Evolutionary conservation across 2,113 vertebrate genomes (phyloP), one percentile per base, ranked within the genome.

Genomic region (Pluvialis apricaria): DNA sequence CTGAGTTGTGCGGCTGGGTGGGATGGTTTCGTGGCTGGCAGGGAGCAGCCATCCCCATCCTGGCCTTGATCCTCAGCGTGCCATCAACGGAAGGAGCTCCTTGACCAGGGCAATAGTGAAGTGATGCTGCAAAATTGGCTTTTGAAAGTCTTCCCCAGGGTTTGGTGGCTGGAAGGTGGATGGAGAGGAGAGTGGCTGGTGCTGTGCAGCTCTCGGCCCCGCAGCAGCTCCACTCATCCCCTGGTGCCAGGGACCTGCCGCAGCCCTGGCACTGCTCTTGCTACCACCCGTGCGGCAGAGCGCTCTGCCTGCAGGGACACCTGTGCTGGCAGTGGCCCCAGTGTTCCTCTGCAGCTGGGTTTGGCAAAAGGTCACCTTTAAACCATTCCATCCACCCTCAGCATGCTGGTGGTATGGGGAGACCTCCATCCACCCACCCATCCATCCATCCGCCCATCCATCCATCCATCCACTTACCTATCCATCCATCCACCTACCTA

Each of bases 201-300:
- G 49, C 55, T 10, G 28, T 1, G 11, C 38, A 47, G 69, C 42
- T 80, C 68, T 55, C 1, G 3, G 61, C 42, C 31, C 36, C 3
- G 2, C 1, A 0, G 54, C 61, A 64, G 62, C 45, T 92, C 26
- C 2, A 0, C 40, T 51, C 24, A 3, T 62, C 3, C 19, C 20
- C 17, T 1, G 0, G 21, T 70, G 51, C 11, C 17, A 18, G 52
- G 54, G 55, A 18, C 38, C 25, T 82, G 77, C 52, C 5, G 1
- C 1, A 7, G 65, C 34, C 31, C 26, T 58, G 73, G 61, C 40
- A 6, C n/a, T 26, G 75, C 38, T 80, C 29, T 34, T 54, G 61
- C n/a, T 79, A 4, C 38, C 2, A 3, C 11, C 34, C 0, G 0
- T 1, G 1, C 5, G 28, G 49, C 62, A 51, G n/a, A 44, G 64